phyloP scores from a whole-genome alignment of 2,113 vertebrate species.

The Saimiri boliviensis region DNA sequence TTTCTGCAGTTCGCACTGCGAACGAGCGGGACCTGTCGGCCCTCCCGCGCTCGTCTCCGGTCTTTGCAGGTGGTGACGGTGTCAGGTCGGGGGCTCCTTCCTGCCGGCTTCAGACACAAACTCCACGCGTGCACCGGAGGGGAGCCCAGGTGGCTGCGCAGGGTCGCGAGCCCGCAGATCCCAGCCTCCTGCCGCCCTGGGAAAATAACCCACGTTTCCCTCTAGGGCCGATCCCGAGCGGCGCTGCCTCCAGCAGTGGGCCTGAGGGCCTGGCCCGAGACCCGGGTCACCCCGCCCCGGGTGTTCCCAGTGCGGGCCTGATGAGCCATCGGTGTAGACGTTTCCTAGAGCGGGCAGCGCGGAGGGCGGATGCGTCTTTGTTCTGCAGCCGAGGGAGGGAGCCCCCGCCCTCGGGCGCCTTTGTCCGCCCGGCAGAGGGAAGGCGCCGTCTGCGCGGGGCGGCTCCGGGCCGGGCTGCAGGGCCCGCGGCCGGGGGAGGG shows the following conservation, averaged over 20 bases:
- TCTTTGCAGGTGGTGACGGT: neutral
- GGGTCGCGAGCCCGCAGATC: neutral
- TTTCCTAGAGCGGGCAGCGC: slow-evolving; percentile 60
- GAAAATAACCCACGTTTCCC: neutral
- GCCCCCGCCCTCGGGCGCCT: neutral
- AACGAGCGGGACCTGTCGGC: neutral
- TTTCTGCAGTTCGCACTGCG: neutral
- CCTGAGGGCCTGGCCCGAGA: neutral
- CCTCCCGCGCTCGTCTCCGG: neutral
- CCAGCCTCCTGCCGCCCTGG: neutral
- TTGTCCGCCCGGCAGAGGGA: neutral
- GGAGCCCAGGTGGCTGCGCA: neutral
- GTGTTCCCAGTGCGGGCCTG: slow-evolving; percentile 48
- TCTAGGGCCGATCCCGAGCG: slow-evolving; percentile 20
- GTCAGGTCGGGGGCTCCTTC: neutral
- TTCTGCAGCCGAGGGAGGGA: slow-evolving; percentile 27
- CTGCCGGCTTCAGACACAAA: neutral
- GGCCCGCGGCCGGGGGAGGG: neutral
- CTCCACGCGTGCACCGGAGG: neutral
- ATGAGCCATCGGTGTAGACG: slow-evolving; percentile 55
- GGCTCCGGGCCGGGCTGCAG: neutral
- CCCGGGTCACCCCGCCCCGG: neutral
- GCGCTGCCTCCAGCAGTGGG: neutral
- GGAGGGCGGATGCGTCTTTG: slow-evolving; percentile 60
- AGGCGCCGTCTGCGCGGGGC: too few species aligned